Base-by-base conservation (phyloP, 2,113 vertebrate species). In the Entelurus aequoreus region DNA sequence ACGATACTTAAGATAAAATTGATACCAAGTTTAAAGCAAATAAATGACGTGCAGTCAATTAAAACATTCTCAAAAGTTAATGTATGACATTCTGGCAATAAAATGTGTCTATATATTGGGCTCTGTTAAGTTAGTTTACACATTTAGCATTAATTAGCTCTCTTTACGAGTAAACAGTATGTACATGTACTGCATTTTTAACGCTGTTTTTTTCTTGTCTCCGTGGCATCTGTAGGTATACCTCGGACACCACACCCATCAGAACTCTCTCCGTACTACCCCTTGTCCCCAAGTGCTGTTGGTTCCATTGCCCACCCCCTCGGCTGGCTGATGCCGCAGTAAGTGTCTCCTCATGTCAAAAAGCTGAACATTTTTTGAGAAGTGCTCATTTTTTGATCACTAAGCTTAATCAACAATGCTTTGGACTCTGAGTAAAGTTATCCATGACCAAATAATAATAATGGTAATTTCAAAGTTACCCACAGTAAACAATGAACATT, bases 321-420 rank as follows among this genome's bases (percentile, higher is more conserved):
- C 63, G 92, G 95, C 81, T 98, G 94, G 95, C 89, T 96, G 0
- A 89, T 96, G 82, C 94, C 92, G 28, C 95, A 96, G 95, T 97
- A 90, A 93, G 94, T 76, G 53, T 12, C 47, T 38, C n/a, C 16
- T n/a, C 8, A 10, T 9, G 37, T 15, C 37, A 5, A 53, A 35
- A 35, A 7, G 13, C 3, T 0, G 1, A 12, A 21, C 28, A 28
- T 54, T 13, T 63, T 61, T 15, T 53, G 12, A 49, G 58, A 2
- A 19, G 4, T 19, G 9, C 15, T 48, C 2, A 7, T 9, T 21
- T 60, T 57, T 13, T 46, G 21, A 28, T 12, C 14, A 12, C 6
- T 54, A 49, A 40, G 40, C 4, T 0, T 5, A 4, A 21, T 21
- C 10, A 57, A 21, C 16, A 21, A 21, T 21, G 40, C 10, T 57